phyloP scores from a whole-genome alignment of 2,888 invertebrate species.

The Lasioglossum leucozonium region DNA sequence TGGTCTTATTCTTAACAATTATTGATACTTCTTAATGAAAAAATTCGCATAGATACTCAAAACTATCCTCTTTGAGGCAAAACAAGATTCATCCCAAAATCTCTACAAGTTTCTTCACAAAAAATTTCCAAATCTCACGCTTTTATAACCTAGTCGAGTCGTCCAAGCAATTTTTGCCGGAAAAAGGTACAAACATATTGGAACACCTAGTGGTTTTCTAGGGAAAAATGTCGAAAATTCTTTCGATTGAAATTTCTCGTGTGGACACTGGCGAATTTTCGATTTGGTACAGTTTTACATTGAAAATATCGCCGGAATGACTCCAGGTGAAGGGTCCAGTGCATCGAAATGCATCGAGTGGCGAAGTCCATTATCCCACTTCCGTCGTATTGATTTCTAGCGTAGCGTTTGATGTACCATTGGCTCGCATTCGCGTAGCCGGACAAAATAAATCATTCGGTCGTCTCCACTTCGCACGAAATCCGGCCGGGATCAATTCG shows the following conservation, averaged over 20 bases:
- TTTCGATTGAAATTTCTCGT: neutral
- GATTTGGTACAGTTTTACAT: neutral
- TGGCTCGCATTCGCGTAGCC: conserved; percentile 46
- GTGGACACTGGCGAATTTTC: neutral
- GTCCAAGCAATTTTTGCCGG: neutral
- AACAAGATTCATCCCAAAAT: neutral
- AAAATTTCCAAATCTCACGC: neutral
- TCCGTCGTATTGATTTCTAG: conserved; percentile 69
- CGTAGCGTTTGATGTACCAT: conserved; percentile 65
- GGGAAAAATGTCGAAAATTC: neutral
- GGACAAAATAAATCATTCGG: conserved; percentile 67
- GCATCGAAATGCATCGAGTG: conserved; percentile 47
- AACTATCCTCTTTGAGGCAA: neutral
- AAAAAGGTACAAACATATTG: neutral
- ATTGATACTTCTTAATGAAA: neutral
- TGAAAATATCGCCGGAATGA: conserved; percentile 1
- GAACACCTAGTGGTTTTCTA: neutral
- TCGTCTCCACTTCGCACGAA: conserved; percentile 60
- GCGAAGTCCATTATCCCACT: conserved; percentile 66
- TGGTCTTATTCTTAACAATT: neutral
- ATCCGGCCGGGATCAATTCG: conserved; percentile 65
- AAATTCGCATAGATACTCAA: neutral
- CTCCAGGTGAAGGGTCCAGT: neutral
- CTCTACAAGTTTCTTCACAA: neutral
- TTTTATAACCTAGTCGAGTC: neutral